These are phyloP conservation scores for Mystacides longicornis DNA, from an alignment of 2,888 invertebrate genomes.

Conservation along the genomic window DNA sequence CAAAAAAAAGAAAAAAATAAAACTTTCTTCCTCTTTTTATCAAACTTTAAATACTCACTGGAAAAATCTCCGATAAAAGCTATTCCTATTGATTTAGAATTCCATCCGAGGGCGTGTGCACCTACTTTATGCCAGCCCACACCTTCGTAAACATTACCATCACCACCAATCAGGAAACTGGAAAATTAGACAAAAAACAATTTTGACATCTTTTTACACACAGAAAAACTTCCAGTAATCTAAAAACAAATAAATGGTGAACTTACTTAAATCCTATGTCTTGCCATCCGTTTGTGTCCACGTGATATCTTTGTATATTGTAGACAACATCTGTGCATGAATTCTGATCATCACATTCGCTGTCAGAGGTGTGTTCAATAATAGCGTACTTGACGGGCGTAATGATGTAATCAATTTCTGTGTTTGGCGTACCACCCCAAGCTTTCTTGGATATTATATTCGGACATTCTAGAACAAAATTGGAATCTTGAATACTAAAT, in stretches of 20 bases:
- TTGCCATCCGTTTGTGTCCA: conserved; percentile 34
- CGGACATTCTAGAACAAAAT: conserved; percentile 18
- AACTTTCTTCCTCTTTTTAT: too few relatives aligned
- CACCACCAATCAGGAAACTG: conserved; percentile 49
- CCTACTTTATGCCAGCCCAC: conserved; percentile 48
- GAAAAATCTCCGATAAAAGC: conserved; percentile 47
- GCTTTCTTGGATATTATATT: conserved; percentile 41
- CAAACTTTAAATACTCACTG: conserved; percentile 35
- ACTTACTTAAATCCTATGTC: conserved; percentile 45
- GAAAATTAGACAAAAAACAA: background rate
- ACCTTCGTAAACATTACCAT: conserved; percentile 52
- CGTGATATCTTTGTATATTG: conserved; percentile 41
- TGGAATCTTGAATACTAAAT: background rate
- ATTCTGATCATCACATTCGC: conserved; percentile 33
- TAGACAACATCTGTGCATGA: conserved; percentile 35
- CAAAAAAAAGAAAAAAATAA: background rate
- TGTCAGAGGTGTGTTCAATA: conserved; percentile 43
- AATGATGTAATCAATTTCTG: conserved; percentile 41
- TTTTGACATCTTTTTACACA: background rate
- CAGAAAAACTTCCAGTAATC: background rate
- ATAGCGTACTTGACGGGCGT: conserved; percentile 41
- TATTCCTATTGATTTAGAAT: conserved; percentile 47
- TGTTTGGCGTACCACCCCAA: conserved; percentile 45
- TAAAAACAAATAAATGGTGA: background rate
- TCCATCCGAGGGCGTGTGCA: conserved; percentile 46